A percentile compares a stretch with the other conserved stretches of the same genome.
These are phyloP conservation scores for Heliocidaris erythrogramma DNA, from an alignment of 35 echinoderm and acorn worm species.

Conservation along the genomic window DNA sequence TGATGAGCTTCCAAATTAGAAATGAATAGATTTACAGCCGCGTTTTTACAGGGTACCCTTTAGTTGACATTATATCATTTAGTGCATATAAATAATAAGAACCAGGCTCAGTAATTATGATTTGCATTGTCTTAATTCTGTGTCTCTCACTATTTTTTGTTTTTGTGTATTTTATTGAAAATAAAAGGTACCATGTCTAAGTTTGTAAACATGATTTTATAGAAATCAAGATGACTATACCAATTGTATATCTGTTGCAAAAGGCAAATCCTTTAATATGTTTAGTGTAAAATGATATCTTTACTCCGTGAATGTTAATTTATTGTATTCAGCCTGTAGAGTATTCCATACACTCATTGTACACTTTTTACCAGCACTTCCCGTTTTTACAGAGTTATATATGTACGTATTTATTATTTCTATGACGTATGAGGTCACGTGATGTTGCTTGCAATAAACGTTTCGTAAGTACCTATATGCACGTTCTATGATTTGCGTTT, in stretches of 20 bases:
- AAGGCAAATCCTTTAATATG: neutral
- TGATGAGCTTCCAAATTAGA: no score
- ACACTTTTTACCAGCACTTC: neutral
- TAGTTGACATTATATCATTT: neutral
- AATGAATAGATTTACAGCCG: no score
- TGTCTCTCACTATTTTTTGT: neutral
- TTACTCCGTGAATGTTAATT: neutral
- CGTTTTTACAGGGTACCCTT: neutral
- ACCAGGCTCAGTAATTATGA: neutral
- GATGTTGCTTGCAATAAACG: conserved; percentile 31
- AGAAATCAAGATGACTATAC: no score
- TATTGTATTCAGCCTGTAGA: neutral
- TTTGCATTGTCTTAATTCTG: neutral
- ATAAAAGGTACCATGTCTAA: no score
- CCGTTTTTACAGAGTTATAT: neutral
- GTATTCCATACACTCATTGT: neutral
- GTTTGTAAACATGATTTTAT: no score
- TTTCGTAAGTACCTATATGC: neutral
- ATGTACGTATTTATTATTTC: conserved; percentile 9
- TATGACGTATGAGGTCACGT: neutral
- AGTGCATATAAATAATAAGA: neutral
- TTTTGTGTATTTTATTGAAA: neutral
- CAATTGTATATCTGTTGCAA: neutral
- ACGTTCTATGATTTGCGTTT: neutral
- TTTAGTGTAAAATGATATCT: neutral